Evolutionary conservation across 2,113 vertebrate genomes (phyloP).

Genomic region (Equus przewalskii): DNA sequence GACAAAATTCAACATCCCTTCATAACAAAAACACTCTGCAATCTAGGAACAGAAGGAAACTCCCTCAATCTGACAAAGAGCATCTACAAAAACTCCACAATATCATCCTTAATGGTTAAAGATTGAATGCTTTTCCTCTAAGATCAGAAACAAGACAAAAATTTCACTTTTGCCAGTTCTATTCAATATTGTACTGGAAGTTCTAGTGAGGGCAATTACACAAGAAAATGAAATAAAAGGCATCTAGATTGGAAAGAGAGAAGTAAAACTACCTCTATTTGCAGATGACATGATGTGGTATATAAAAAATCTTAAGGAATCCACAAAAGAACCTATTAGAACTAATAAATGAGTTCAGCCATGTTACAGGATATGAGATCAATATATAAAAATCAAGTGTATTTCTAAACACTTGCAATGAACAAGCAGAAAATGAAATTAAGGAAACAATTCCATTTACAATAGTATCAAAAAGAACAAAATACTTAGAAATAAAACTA

Average conservation of each 20-base stretch:
- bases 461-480: neutral
- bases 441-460: neutral
- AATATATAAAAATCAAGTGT: neutral
- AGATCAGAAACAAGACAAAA: neutral
- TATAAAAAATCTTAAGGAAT: neutral
- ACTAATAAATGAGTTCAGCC: neutral
- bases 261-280: neutral
- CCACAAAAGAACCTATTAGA: neutral
- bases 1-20: neutral
- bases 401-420: neutral
- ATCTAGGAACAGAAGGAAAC: neutral
- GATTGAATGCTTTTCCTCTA: neutral
- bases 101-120: neutral
- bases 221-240: neutral
- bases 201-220: neutral
- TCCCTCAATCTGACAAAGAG: neutral
- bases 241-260: neutral
- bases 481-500: neutral
- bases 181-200: neutral
- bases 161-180: neutral
- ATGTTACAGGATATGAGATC: neutral
- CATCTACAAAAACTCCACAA: neutral
- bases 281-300: neutral
- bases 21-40: neutral
- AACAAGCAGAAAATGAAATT: neutral